Evolutionary conservation across 2,797 vertebrate species (phyloP).

Genomic region (Tauraco hartlaubi): DNA sequence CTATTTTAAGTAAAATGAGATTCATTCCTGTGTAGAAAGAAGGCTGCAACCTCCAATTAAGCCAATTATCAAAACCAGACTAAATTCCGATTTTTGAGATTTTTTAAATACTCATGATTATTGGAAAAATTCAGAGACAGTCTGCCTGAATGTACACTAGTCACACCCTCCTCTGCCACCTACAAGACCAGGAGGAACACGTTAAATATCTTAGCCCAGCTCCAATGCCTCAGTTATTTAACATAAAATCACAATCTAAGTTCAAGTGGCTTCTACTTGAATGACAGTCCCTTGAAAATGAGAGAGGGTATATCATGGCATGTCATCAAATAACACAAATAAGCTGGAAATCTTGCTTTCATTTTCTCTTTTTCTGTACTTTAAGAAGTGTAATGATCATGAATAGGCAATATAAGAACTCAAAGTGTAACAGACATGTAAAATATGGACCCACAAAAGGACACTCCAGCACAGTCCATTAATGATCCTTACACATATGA

Average conservation of each 20-base stretch:
- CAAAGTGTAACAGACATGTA: rapidly evolving
- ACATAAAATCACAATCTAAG: not conserved
- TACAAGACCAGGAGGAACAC: not conserved
- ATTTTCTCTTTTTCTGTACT: not conserved
- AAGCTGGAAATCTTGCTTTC: not conserved
- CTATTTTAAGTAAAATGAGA: conserved; percentile 39
- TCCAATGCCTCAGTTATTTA: not conserved
- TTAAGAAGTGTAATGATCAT: not conserved
- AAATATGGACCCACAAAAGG: not conserved
- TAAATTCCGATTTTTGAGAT: conserved; percentile 19
- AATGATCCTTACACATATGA: not conserved
- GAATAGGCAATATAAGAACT: not conserved
- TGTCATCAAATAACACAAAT: not conserved
- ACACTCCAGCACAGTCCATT: not conserved
- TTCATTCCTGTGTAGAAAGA: not conserved
- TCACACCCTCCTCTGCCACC: not conserved
- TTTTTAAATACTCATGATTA: conserved; percentile 13
- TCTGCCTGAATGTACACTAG: not conserved
- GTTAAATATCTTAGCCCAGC: not conserved
- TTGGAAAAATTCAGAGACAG: conserved; percentile 9
- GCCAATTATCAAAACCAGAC: conserved; percentile 33
- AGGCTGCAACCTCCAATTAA: conserved; percentile 1
- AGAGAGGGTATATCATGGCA: not conserved
- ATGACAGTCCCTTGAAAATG: not conserved
- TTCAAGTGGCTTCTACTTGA: not conserved